These are phyloP conservation scores for Philaethria dido DNA, from an alignment of 2,888 invertebrate species.

Conservation along the genomic window DNA sequence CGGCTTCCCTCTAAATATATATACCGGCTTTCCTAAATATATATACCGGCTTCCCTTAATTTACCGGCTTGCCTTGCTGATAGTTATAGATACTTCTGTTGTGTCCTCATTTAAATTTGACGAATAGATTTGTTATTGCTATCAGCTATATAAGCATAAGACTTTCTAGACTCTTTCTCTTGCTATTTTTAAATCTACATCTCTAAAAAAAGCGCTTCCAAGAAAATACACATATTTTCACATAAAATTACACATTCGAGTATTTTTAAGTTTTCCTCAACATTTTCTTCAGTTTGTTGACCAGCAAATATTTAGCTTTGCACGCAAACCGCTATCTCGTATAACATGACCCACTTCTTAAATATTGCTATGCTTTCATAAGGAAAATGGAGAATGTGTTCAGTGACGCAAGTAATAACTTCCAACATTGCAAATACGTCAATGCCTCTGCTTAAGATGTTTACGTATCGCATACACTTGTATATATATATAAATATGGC, in stretches of 20 bases:
- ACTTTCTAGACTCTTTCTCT: no score
- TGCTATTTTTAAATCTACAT: no score
- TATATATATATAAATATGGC: not conserved
- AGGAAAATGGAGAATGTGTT: slow-evolving; percentile 44
- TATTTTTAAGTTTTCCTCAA: slow-evolving; percentile 11
- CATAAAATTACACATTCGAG: not conserved
- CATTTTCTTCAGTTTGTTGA: slow-evolving; percentile 9
- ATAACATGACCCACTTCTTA: slow-evolving; percentile 27
- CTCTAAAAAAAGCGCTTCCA: no score
- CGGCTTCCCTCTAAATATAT: no score
- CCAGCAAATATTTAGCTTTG: not conserved
- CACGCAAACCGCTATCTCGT: slow-evolving; percentile 15
- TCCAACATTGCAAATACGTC: slow-evolving; percentile 28
- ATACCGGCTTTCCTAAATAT: no score
- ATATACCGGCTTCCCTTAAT: no score
- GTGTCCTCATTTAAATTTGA: no score
- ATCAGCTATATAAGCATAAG: no score
- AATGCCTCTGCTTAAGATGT: slow-evolving; percentile 15
- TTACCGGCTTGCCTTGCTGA: no score
- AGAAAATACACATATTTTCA: no score
- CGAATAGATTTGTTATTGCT: no score
- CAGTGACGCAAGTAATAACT: slow-evolving; percentile 45
- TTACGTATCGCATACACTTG: not conserved
- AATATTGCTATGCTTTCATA: slow-evolving; percentile 34
- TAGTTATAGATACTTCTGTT: no score